Percentiles rank a stretch among this genome's conserved stretches.
Evolutionary conservation across 2,888 invertebrate genomes (phyloP).

Genomic region (Cantharis lateralis): DNA sequence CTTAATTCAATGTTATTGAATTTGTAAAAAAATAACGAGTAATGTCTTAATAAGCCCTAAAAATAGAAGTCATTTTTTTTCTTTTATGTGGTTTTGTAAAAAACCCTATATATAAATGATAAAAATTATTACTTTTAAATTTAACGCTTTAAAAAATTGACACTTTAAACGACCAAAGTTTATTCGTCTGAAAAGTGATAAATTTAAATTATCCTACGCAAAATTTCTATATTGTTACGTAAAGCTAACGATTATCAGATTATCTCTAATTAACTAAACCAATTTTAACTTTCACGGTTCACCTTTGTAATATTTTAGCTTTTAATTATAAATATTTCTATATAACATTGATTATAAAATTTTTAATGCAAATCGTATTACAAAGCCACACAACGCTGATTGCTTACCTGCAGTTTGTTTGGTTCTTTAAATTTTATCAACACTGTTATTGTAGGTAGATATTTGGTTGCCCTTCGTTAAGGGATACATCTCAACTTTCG

Average conservation of each 20-base stretch:
- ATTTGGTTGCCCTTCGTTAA: not conserved
- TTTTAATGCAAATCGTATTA: not conserved
- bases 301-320: not conserved
- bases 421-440: not conserved
- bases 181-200: not conserved
- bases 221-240: constrained; percentile 1
- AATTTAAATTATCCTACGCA: constrained; percentile 1
- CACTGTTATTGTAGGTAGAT: not conserved
- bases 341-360: not conserved
- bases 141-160: not conserved
- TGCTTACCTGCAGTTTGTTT: too few relatives aligned
- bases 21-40: not conserved
- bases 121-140: not conserved
- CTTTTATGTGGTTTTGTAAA: not conserved
- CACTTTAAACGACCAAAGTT: not conserved
- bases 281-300: not conserved
- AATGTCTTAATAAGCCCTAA: not conserved
- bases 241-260: constrained; percentile 5
- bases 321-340: constrained; percentile 1
- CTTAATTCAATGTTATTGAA: not conserved
- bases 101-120: not conserved
- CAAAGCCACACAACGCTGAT: too few relatives aligned
- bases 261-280: constrained; percentile 5
- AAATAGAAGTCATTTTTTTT: not conserved
- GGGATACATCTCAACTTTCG: not conserved